phyloP scores from a whole-genome alignment of 1,140 invertebrate genomes.

The Aphis gossypii region DNA sequence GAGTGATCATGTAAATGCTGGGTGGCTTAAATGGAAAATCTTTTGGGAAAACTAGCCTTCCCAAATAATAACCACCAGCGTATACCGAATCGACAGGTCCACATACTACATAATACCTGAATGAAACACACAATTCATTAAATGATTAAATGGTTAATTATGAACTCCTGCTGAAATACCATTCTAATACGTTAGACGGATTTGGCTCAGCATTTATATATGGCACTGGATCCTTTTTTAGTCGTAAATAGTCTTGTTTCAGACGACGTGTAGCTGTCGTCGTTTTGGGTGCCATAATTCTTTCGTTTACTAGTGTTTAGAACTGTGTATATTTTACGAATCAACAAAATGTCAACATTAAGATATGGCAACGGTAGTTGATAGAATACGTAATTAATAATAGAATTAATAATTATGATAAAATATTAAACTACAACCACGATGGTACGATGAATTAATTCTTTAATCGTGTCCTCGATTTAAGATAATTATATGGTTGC shows the following conservation, averaged over 20 bases:
- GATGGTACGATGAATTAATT: too few species aligned
- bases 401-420: not conserved
- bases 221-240: slow-evolving; percentile 95
- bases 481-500: too few species aligned
- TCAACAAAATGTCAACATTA: not conserved
- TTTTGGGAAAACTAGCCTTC: slow-evolving; percentile 93
- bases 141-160: not conserved
- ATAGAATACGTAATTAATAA: not conserved
- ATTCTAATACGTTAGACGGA: slow-evolving; percentile 94
- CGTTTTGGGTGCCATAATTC: slow-evolving; percentile 35
- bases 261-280: slow-evolving; percentile 80
- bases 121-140: slow-evolving; percentile 61
- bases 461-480: too few species aligned
- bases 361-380: not conserved
- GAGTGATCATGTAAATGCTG: slow-evolving; percentile 97
- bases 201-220: slow-evolving; percentile 94
- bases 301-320: not conserved
- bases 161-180: slow-evolving; percentile 69
- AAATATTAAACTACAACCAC: too few species aligned
- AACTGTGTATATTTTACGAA: not conserved
- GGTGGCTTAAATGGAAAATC: slow-evolving; percentile 99
- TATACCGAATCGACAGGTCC: slow-evolving; percentile 93
- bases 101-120: slow-evolving; percentile 87
- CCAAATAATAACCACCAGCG: slow-evolving; percentile 95
- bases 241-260: slow-evolving; percentile 92